Evolutionary conservation across 2,888 invertebrate genomes (phyloP).

Genomic region (Tachina grossa): DNA sequence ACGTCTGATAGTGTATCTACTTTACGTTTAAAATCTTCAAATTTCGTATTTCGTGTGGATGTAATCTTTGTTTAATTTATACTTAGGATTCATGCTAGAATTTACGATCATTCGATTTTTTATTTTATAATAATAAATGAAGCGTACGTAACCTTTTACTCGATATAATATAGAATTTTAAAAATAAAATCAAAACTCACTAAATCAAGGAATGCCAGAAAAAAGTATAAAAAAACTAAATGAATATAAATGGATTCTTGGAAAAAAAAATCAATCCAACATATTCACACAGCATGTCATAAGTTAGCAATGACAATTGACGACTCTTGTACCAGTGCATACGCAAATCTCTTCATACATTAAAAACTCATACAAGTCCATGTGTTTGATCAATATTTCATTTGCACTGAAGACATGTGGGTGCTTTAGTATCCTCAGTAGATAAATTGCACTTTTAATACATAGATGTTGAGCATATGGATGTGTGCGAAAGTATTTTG

Average conservation of each 20-base stretch:
- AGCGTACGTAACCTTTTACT: background rate
- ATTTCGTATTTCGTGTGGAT: too few species aligned
- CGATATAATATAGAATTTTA: background rate
- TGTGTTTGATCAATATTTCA: background rate
- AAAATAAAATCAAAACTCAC: background rate
- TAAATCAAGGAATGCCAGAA: background rate
- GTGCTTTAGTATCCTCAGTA: background rate
- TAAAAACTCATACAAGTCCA: background rate
- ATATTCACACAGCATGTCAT: constrained; percentile 42
- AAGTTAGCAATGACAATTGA: constrained; percentile 59
- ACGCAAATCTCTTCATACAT: constrained; percentile 17
- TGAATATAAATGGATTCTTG: constrained; percentile 4
- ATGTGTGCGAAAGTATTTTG: constrained; percentile 8
- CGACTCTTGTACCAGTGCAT: background rate
- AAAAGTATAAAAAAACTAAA: constrained; percentile 19
- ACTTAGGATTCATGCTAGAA: too few species aligned
- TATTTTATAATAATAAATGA: too few species aligned
- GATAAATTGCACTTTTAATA: background rate
- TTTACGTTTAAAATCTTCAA: too few species aligned
- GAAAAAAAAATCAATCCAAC: constrained; percentile 10
- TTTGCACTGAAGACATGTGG: background rate
- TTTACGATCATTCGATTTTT: background rate
- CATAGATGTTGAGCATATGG: background rate
- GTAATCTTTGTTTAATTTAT: too few species aligned
- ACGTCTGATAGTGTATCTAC: too few species aligned